Evolutionary conservation across 35 echinoderm and acorn worm species (phyloP).

Genomic region (Strongylocentrotus purpuratus): DNA sequence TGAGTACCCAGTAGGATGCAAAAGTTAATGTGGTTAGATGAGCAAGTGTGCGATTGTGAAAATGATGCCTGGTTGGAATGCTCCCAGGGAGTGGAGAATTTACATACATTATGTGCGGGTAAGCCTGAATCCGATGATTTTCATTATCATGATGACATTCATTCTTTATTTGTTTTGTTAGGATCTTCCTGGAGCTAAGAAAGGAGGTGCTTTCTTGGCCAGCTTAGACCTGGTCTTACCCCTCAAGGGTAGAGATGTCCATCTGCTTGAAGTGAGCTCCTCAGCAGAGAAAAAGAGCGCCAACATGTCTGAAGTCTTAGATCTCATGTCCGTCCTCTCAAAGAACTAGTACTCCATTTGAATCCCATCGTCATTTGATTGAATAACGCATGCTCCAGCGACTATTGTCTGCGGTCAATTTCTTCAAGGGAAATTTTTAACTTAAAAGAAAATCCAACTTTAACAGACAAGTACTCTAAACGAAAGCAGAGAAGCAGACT

Average conservation of each 20-base stretch:
- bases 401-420: not conserved
- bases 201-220: slow-evolving; percentile 54
- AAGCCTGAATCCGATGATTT: no score
- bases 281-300: slow-evolving; percentile 60
- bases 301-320: slow-evolving; percentile 63
- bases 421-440: not conserved
- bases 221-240: slow-evolving; percentile 60
- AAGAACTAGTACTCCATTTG: slow-evolving; percentile 35
- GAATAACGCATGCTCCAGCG: not conserved
- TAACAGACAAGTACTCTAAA: no score
- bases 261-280: slow-evolving; percentile 73
- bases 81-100: no score
- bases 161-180: not conserved
- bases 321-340: slow-evolving; percentile 71
- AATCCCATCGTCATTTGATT: no score
- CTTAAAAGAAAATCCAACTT: no score
- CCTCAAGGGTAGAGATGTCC: slow-evolving; percentile 66
- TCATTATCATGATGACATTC: not conserved
- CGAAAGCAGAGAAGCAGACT: no score
- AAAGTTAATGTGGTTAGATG: no score
- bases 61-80: no score
- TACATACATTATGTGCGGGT: no score
- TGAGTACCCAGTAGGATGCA: no score
- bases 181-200: slow-evolving; percentile 72
- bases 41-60: no score